Base-by-base conservation (phyloP, 92 coral and sea anemone genomes). In the Phenganax stokvisi region DNA sequence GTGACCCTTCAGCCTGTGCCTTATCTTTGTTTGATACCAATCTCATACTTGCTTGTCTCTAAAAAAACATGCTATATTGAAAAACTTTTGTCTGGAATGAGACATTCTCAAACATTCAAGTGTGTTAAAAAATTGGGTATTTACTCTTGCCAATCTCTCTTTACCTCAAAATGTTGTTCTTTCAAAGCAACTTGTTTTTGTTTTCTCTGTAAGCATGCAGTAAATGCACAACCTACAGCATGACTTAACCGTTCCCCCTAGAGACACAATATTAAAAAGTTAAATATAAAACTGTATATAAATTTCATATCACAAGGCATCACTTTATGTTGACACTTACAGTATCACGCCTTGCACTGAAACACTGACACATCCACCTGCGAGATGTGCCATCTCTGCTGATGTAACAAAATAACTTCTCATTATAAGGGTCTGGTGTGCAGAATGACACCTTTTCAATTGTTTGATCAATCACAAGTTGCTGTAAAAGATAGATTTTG, bases 381-480 rank as follows among this genome's bases (percentile, higher is more conserved):
- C 99, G 84, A 17, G 99, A 92, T 65, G 99, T 96, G 66, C 99
- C 99, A 20, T 96, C 99, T 37, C 99, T 88, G 59, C 99, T 92
- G 73, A 96, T 96, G 76, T 96, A 96, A 0, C 97, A 96, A 80
- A 96, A 96, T 28, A 96, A 91, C 69, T 97, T 85, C 55, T 96
- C 97, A 58, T 96, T 94, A 53, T 92, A 86, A 37, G 99, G 99
- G 75, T 96, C 99, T 44, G 99, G 99, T 20, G 99, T 92, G 77
- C 99, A 96, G 82, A 96, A 96, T 9, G 99, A 96, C 28, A 96
- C 99, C 84, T 96, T 96, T 84, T 96, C 99, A 81, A 96, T 96
- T 20, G 99, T 96, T 80, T 96, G 99, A 84, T 96, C 99, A 28
- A 96, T 93, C 27, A 89, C 93, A 51, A 96, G 96, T 20, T 97